phyloP scores from a whole-genome alignment of 2,888 invertebrate genomes.

The Alviniconcha strummeri region DNA sequence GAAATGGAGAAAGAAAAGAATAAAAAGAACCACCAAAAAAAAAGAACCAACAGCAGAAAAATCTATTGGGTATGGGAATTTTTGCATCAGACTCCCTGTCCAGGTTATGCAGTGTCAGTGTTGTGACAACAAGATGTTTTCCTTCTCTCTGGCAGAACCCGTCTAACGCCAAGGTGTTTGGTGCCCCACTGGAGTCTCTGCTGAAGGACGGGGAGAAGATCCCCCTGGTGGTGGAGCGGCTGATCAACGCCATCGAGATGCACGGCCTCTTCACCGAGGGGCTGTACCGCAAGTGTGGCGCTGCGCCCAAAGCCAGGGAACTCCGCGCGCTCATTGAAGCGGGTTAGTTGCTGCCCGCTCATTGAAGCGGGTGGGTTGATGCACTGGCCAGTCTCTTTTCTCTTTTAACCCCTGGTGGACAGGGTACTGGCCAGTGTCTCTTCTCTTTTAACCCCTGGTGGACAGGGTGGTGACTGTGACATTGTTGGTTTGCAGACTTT shows the following conservation, averaged over 20 bases:
- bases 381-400: too few species aligned
- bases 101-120: too few species aligned
- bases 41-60: too few species aligned
- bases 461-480: too few species aligned
- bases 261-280: slow-evolving; percentile 94
- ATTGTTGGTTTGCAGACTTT: too few species aligned
- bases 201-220: slow-evolving; percentile 78
- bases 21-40: too few species aligned
- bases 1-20: too few species aligned
- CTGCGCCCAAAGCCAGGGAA: slow-evolving; percentile 73
- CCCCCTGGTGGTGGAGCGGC: slow-evolving; percentile 89
- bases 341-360: slow-evolving; percentile 42
- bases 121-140: background rate
- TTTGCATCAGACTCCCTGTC: too few species aligned
- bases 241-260: slow-evolving; percentile 93
- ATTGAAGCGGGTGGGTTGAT: background rate
- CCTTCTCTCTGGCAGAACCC: background rate
- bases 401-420: too few species aligned
- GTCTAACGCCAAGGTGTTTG: slow-evolving; percentile 20
- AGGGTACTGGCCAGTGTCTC: too few species aligned
- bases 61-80: too few species aligned
- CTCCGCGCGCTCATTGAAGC: slow-evolving; percentile 72
- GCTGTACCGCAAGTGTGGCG: slow-evolving; percentile 90
- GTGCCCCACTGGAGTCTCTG: slow-evolving; percentile 25
- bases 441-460: too few species aligned